These are phyloP conservation scores for Drosophila navojoa DNA, from an alignment of 1,140 invertebrate genomes.

Conservation along the genomic window DNA sequence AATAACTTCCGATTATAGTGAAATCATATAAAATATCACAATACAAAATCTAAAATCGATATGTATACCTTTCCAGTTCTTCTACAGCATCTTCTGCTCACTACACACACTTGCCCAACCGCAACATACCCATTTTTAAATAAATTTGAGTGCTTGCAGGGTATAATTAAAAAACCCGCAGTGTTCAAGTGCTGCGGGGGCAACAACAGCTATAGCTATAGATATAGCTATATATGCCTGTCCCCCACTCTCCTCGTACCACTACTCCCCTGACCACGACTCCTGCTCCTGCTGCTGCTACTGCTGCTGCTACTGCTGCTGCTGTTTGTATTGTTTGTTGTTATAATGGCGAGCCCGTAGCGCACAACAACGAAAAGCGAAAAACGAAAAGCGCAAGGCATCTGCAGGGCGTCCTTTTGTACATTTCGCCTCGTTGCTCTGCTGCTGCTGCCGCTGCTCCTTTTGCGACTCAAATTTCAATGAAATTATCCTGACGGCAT, in stretches of 20 bases:
- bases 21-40: no score
- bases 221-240: slow-evolving; percentile 6
- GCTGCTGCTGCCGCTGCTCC: slow-evolving; percentile 57
- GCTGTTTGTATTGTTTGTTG: slow-evolving; percentile 74
- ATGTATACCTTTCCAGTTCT: no score
- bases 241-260: not conserved
- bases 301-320: slow-evolving; percentile 11
- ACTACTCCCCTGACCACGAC: not conserved
- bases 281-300: slow-evolving; percentile 3
- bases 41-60: no score
- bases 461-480: slow-evolving; percentile 83
- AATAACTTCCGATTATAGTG: no score
- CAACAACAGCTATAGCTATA: slow-evolving; percentile 21
- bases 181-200: slow-evolving; percentile 65
- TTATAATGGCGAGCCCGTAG: slow-evolving; percentile 72
- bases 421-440: slow-evolving; percentile 54
- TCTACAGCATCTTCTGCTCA: not conserved
- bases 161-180: slow-evolving; percentile 63
- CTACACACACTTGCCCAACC: not conserved
- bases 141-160: not conserved
- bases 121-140: not conserved
- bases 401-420: slow-evolving; percentile 77
- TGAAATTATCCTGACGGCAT: slow-evolving; percentile 82
- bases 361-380: slow-evolving; percentile 68
- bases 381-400: slow-evolving; percentile 81